Evolutionary conservation across 2,113 vertebrate genomes (phyloP).

Genomic region (Pollachius pollachius): DNA sequence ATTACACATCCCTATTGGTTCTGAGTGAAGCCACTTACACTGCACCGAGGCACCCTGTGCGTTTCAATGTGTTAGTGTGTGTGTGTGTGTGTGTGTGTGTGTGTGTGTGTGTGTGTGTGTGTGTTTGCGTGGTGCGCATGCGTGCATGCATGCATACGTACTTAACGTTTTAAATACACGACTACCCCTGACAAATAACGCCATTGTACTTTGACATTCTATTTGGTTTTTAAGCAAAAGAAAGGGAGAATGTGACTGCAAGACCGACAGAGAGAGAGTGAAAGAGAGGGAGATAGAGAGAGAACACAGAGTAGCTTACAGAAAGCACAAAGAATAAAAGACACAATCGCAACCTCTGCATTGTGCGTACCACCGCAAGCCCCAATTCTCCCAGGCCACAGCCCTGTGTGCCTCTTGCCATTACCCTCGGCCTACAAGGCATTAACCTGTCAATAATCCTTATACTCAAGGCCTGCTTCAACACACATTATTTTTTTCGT

Average conservation of each 20-base stretch:
- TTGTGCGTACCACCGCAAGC: too few relatives aligned
- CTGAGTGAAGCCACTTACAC: too few relatives aligned
- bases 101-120: slow-evolving; percentile 1
- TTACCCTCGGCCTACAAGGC: too few relatives aligned
- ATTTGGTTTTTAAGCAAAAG: too few relatives aligned
- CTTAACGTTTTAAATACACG: slow-evolving; percentile 19
- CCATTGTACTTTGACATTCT: too few relatives aligned
- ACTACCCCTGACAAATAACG: too few relatives aligned
- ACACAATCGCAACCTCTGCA: slow-evolving; percentile 5
- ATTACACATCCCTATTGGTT: slow-evolving; percentile 1
- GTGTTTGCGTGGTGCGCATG: slow-evolving; percentile 4
- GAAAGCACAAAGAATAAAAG: slow-evolving; percentile 15
- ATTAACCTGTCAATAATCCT: too few relatives aligned
- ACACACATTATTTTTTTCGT: too few relatives aligned
- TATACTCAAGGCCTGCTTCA: too few relatives aligned
- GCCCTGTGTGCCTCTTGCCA: too few relatives aligned
- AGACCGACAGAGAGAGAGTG: slow-evolving; percentile 15
- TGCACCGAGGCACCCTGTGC: background rate
- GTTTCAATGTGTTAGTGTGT: background rate
- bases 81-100: background rate
- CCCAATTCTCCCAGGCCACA: too few relatives aligned
- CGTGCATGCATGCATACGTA: background rate
- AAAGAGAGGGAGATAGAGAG: background rate
- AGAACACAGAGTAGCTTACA: slow-evolving; percentile 9
- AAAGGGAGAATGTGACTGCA: background rate